Conservation (phyloP, 2,113 vertebrate species). For the Syrmaticus mikado region DNA sequence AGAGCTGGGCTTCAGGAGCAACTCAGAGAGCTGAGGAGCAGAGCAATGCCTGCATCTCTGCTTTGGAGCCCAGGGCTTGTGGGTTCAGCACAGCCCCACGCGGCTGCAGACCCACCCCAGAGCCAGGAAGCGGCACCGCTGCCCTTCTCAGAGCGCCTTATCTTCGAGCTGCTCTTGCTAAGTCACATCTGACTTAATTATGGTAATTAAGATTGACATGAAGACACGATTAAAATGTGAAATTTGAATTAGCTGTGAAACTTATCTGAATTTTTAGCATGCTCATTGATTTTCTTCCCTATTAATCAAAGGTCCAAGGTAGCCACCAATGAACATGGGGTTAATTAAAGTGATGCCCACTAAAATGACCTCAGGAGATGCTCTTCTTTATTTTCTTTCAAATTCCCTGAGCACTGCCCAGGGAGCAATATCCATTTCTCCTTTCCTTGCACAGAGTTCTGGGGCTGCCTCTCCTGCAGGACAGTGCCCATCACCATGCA, state of each 20-base stretch:
- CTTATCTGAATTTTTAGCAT: constrained; percentile 74
- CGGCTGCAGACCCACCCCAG: background rate
- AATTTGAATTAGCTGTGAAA: constrained; percentile 76
- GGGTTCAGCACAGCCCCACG: too few species aligned
- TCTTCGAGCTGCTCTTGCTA: constrained; percentile 51
- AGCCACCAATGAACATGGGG: constrained; percentile 39
- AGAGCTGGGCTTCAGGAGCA: background rate
- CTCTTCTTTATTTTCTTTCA: constrained; percentile 11
- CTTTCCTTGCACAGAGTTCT: accelerated
- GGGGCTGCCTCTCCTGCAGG: background rate
- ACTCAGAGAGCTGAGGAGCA: background rate
- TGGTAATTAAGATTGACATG: constrained; percentile 79
- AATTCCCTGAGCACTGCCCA: background rate
- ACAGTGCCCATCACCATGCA: too few species aligned
- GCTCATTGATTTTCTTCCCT: constrained; percentile 76
- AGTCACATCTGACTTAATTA: constrained; percentile 76
- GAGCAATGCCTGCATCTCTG: accelerated
- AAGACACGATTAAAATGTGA: constrained; percentile 80
- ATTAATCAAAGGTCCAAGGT: constrained; percentile 74
- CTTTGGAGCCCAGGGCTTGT: accelerated
- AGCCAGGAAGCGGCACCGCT: accelerated
- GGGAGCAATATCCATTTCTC: background rate
- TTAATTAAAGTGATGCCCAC: constrained; percentile 64
- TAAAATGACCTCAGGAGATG: constrained; percentile 13
- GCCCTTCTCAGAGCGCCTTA: constrained; percentile 21